Percentiles rank a stretch among this genome's conserved stretches.
Conservation (phyloP, 2,888 invertebrate species). For the Sialis lutaria region DNA sequence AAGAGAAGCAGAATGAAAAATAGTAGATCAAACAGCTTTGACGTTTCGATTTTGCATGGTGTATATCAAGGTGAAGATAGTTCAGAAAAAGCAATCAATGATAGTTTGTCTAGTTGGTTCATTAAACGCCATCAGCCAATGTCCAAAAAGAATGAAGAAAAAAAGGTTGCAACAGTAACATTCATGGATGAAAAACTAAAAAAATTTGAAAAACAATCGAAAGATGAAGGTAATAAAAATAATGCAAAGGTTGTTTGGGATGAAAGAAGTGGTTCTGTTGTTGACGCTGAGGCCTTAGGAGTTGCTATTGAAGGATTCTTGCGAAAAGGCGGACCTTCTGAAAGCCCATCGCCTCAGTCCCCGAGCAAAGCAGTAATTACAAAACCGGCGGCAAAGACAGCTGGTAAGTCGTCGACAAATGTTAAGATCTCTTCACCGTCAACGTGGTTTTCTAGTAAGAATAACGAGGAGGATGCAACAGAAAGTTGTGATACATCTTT, state of each 20-base stretch:
- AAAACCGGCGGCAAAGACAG: constrained; percentile 20
- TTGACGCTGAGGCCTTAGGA: constrained; percentile 64
- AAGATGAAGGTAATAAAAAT: constrained; percentile 11
- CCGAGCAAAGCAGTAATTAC: constrained; percentile 25
- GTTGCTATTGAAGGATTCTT: constrained; percentile 74
- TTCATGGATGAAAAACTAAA: constrained; percentile 44
- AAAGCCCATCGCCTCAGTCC: constrained; percentile 17
- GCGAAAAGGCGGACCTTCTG: constrained; percentile 36
- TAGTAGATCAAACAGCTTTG: constrained; percentile 70
- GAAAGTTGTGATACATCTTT: constrained; percentile 66
- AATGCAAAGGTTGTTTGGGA: constrained; percentile 49
- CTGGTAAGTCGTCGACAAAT: constrained; percentile 11
- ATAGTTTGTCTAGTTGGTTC: constrained; percentile 54
- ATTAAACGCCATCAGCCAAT: constrained; percentile 61
- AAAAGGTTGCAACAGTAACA: constrained; percentile 33
- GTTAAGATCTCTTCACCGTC: constrained; percentile 8
- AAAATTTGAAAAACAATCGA: constrained; percentile 31
- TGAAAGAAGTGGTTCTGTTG: constrained; percentile 55
- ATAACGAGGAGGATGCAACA: constrained; percentile 46
- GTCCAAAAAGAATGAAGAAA: constrained; percentile 31
- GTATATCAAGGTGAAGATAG: constrained; percentile 25
- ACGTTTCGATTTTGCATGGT: constrained; percentile 52
- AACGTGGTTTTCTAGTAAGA: constrained; percentile 18
- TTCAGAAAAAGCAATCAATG: constrained; percentile 15
- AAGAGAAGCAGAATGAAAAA: constrained; percentile 42